Evolutionary conservation across 2,797 vertebrate genomes (phyloP).

Genomic region (Etheostoma nigrum): DNA sequence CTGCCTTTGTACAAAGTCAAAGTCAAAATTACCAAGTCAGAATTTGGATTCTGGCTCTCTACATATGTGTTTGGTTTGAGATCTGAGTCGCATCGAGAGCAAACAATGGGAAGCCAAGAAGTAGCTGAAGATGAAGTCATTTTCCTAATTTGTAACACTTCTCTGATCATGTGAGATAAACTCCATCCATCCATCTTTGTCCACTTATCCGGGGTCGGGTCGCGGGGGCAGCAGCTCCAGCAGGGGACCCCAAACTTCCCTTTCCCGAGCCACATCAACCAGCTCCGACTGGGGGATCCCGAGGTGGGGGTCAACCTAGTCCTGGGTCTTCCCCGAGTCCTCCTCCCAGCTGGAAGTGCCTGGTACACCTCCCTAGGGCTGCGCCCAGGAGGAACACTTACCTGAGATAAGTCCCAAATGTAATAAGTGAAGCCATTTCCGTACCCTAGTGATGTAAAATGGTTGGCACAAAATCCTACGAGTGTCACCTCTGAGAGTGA

Average conservation of each 20-base stretch:
- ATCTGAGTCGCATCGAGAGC: conserved; percentile 14
- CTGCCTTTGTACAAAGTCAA: not conserved
- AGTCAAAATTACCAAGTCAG: conserved; percentile 1
- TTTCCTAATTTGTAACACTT: conserved; percentile 15
- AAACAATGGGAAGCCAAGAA: conserved; percentile 21
- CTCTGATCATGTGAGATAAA: conserved; percentile 14
- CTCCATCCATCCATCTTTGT: not conserved
- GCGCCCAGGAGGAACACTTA: no score
- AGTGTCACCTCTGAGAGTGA: conserved; percentile 41
- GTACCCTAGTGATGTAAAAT: not conserved
- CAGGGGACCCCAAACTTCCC: no score
- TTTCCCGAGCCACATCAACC: no score
- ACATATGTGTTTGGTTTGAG: conserved; percentile 45
- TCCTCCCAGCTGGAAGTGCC: no score
- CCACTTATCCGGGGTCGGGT: no score
- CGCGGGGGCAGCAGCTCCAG: no score
- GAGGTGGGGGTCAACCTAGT: no score
- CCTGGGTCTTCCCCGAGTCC: no score
- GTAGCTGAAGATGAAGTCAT: conserved; percentile 5
- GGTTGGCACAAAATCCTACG: conserved; percentile 6
- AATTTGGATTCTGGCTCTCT: conserved; percentile 14
- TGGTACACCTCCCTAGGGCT: no score
- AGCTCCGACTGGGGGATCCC: no score
- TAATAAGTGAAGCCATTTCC: conserved; percentile 12
- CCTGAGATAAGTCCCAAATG: not conserved